Conservation (phyloP, 1,140 invertebrate genomes). For the Macrobrachium rosenbergii region DNA sequence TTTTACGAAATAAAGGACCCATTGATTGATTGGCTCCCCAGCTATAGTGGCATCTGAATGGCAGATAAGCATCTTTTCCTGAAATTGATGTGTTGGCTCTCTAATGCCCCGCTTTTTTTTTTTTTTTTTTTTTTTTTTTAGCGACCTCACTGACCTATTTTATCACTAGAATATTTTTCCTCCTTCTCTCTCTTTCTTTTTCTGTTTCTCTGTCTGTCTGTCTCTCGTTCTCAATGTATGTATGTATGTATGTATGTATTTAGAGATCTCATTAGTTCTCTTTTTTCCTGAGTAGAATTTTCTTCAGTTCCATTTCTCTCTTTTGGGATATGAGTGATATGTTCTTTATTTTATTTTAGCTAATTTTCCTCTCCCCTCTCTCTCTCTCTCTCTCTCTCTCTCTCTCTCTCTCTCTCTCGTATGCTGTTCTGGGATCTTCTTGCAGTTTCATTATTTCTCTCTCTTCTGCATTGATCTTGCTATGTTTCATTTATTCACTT, state of each 20-base stretch:
- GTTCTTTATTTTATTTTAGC: not conserved
- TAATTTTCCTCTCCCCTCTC: not conserved
- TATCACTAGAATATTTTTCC: no score
- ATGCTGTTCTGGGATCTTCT: not conserved
- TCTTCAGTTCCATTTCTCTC: not conserved
- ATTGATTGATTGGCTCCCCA: no score
- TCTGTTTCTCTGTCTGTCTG: no score
- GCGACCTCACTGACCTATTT: no score
- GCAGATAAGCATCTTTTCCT: no score
- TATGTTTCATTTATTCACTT: no score
- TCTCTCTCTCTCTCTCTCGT: not conserved
- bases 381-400: not conserved
- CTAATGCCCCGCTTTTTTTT: no score
- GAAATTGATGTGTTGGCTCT: no score
- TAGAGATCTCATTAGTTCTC: not conserved
- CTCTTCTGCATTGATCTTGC: not conserved
- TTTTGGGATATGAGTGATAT: not conserved
- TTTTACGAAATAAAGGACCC: no score
- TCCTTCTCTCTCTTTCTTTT: no score
- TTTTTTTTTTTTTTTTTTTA: no score
- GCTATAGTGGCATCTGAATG: no score
- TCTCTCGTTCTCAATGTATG: not conserved
- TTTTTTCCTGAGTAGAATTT: not conserved
- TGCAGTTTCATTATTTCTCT: not conserved
- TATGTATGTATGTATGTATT: not conserved